Evolutionary conservation across 2,797 vertebrate species (phyloP).

Genomic region (Nothura maculosa): DNA sequence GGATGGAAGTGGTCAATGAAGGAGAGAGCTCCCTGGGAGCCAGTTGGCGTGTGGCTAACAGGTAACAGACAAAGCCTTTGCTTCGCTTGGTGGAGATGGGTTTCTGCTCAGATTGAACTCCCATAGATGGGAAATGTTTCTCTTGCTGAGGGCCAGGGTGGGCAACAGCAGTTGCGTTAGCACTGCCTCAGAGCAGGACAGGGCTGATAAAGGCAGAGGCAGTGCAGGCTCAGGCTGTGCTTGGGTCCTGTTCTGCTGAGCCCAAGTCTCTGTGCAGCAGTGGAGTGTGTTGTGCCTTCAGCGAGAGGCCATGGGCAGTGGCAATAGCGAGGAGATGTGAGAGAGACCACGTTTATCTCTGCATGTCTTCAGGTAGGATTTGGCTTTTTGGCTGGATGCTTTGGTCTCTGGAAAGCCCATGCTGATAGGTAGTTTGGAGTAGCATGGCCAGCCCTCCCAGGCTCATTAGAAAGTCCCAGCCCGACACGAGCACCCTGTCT

Average conservation of each 20-base stretch:
- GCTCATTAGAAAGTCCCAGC: background rate
- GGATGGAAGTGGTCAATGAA: background rate
- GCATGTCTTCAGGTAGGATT: background rate
- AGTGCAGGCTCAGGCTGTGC: background rate
- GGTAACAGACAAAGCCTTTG: background rate
- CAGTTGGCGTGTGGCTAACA: accelerated
- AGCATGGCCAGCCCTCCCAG: background rate
- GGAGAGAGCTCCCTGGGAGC: background rate
- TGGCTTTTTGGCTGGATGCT: background rate
- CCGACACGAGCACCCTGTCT: background rate
- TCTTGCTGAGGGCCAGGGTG: background rate
- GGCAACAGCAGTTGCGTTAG: background rate
- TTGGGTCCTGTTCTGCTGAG: background rate
- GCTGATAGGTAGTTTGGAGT: background rate
- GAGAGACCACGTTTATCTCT: background rate
- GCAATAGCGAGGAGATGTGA: background rate
- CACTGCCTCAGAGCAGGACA: accelerated
- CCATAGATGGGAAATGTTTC: background rate
- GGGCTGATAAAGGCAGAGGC: background rate
- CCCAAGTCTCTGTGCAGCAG: background rate
- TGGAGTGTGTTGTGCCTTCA: background rate
- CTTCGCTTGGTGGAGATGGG: background rate
- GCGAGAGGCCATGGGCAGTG: background rate
- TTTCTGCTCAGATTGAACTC: background rate
- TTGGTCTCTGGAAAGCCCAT: background rate